Evolutionary conservation across 2,797 vertebrate species (phyloP), one percentile per base, ranked within the genome.

Genomic region (Microctenopoma lineatum): DNA sequence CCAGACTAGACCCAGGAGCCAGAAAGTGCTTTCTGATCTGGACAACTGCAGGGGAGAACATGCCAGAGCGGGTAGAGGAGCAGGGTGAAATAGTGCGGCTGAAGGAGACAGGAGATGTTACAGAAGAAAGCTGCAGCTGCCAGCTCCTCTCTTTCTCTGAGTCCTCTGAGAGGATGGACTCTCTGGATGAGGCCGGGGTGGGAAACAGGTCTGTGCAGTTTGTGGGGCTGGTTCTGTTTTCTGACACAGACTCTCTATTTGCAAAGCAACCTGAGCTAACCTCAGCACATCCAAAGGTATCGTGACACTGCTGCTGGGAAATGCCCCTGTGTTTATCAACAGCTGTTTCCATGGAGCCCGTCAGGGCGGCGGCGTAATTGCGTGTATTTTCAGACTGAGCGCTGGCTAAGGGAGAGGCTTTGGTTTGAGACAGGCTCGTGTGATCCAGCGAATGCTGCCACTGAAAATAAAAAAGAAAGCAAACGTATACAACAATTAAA

Each of bases 1-100:
- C 77, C 54, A 96, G 87, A 73, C 95, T 96, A 11, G 95, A 96
- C 21, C 93, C 96, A 0, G 96, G 94, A 32, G 92, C 95, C 3
- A 99, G 93, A 41, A 94, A 75, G 65, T 96, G 95, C 25, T 82
- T 92, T 83, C 87, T 89, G 73, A 98, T 80, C 42, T 85, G 90
- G 32, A 97, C 69, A 11, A 97, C 94, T 45, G 94, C 79, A 18
- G 95, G 94, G 2, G 93, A 90, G 61, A 96, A 95, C 48, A 90
- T 6, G 0, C 92, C 92, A 0, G 91, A 92, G 63, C 77, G 93
- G 75, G 91, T 83, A 27, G 94, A 94, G 55, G 94, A 93, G 76
- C 89, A 80, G 0, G 87, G 84, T 1, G 93, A 91, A 32, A 78
- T 45, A 2, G 89, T 90, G 65, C 85, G 77, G 73, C 90, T 93